Percentiles rank a stretch among this genome's conserved stretches.
Evolutionary conservation across 1,140 invertebrate species (phyloP).

Genomic region (Daktulosphaira vitifoliae): DNA sequence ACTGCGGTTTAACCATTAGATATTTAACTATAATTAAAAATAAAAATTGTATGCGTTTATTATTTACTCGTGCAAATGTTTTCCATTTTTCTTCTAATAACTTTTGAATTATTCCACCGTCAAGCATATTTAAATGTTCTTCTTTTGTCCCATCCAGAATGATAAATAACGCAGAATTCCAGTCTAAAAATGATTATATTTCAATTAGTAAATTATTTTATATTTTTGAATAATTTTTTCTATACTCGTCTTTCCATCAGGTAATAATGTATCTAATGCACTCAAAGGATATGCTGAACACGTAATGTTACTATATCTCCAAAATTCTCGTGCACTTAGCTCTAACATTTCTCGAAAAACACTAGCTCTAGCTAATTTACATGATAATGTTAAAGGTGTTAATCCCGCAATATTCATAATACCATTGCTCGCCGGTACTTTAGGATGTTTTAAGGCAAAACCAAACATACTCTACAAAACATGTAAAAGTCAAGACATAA

Average conservation of each 20-base stretch:
- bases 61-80: constrained; percentile 82
- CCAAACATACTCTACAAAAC: constrained; percentile 88
- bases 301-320: constrained; percentile 98
- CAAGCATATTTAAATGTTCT: constrained; percentile 97
- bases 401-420: constrained; percentile 80
- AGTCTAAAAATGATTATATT: constrained; percentile 58
- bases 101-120: constrained; percentile 94
- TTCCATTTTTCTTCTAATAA: constrained; percentile 99
- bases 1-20: too few species aligned
- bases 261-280: constrained; percentile 87
- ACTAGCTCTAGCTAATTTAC: constrained; percentile 86
- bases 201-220: not conserved
- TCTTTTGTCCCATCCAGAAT: constrained; percentile 95
- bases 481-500: not conserved
- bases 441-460: constrained; percentile 90
- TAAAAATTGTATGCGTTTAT: too few species aligned
- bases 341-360: constrained; percentile 98
- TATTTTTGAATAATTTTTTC: too few species aligned
- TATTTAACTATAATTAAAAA: too few species aligned
- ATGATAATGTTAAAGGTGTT: constrained; percentile 90
- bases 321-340: constrained; percentile 89
- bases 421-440: constrained; percentile 80
- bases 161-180: constrained; percentile 96
- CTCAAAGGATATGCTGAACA: constrained; percentile 95
- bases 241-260: constrained; percentile 89